Conservation (phyloP, 2,797 vertebrate genomes). For the Sebastes vulpes region DNA sequence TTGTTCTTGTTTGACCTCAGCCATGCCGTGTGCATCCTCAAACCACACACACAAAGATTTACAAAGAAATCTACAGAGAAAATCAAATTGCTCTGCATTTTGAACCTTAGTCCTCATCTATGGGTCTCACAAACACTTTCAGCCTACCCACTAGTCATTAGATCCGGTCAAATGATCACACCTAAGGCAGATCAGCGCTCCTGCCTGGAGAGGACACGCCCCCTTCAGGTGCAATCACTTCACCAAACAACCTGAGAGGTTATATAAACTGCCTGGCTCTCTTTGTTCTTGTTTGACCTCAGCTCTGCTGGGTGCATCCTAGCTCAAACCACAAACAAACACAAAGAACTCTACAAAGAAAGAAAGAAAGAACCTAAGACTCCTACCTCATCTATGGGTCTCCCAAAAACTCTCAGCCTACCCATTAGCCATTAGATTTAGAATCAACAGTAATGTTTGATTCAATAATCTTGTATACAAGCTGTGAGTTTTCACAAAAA, state of each 20-base stretch:
- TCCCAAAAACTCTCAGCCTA: background rate
- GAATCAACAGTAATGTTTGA: background rate
- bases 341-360: background rate
- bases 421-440: accelerated
- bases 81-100: background rate
- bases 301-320: background rate
- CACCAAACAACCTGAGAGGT: background rate
- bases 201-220: background rate
- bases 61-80: background rate
- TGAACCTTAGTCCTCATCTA: background rate
- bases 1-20: background rate
- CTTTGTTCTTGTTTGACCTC: background rate
- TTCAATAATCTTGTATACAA: too few species aligned
- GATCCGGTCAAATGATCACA: background rate
- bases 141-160: background rate
- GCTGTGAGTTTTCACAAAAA: too few species aligned
- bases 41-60: background rate
- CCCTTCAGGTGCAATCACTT: background rate
- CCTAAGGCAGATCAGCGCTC: background rate
- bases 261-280: background rate
- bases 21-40: background rate
- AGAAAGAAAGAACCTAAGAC: background rate
- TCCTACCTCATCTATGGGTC: background rate
- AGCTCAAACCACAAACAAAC: background rate
- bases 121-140: background rate